Percentiles rank a stretch among this genome's conserved stretches.
Conservation (phyloP, 2,113 vertebrate genomes). For the Numenius arquata region DNA sequence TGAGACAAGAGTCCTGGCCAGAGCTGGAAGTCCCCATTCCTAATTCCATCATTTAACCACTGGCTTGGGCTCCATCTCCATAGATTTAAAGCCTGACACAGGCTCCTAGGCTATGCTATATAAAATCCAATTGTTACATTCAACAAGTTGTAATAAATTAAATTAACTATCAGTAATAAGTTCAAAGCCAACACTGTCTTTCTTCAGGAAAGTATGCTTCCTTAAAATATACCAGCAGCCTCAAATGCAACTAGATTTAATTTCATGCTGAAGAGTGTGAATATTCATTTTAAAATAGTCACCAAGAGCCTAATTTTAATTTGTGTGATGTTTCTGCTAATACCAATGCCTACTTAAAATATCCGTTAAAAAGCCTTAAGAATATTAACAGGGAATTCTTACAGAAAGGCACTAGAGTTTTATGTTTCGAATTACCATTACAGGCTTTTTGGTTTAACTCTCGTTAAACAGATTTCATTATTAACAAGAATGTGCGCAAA, state of each 20-base stretch:
- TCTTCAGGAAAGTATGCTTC: slow-evolving; percentile 15
- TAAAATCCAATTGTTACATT: slow-evolving; percentile 25
- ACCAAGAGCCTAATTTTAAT: slow-evolving; percentile 76
- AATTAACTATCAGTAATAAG: slow-evolving; percentile 44
- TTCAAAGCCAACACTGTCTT: slow-evolving; percentile 24
- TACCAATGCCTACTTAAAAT: slow-evolving; percentile 67
- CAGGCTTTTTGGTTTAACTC: slow-evolving; percentile 74
- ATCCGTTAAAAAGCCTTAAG: slow-evolving; percentile 70
- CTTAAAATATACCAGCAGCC: slow-evolving; percentile 27
- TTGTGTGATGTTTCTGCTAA: slow-evolving; percentile 75
- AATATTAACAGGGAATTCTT: slow-evolving; percentile 75
- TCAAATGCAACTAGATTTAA: slow-evolving; percentile 41
- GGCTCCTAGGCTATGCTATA: neutral
- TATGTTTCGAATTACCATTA: slow-evolving; percentile 76
- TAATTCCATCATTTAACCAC: neutral
- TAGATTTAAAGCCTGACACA: slow-evolving; percentile 11
- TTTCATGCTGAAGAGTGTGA: slow-evolving; percentile 61
- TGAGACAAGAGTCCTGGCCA: neutral
- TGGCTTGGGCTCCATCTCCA: neutral
- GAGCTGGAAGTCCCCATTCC: neutral
- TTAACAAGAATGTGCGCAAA: slow-evolving; percentile 73
- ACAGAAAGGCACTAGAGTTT: slow-evolving; percentile 61
- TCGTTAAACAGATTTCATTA: slow-evolving; percentile 75
- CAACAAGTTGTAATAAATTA: slow-evolving; percentile 8
- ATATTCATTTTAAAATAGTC: slow-evolving; percentile 74